phyloP scores from a whole-genome alignment of 2,113 vertebrate genomes.

The Bufo gargarizans region DNA sequence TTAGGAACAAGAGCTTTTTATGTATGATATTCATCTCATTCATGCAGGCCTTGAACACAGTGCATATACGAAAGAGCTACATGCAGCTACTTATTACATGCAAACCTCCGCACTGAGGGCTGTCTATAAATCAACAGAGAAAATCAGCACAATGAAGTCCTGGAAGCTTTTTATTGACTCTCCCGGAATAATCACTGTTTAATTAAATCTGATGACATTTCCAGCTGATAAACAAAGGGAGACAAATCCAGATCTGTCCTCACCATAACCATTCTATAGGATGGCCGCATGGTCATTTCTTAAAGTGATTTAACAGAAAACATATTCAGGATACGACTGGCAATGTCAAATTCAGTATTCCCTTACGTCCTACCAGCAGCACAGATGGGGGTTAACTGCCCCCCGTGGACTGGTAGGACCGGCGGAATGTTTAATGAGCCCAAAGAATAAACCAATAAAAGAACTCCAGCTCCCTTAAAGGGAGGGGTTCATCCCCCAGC shows the following conservation, averaged over 20 bases:
- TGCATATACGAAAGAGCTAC: not conserved
- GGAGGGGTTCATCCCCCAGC: no score
- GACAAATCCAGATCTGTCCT: constrained; percentile 5
- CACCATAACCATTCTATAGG: not conserved
- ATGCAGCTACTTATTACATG: not conserved
- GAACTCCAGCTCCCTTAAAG: no score
- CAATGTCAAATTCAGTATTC: not conserved
- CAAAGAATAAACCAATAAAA: no score
- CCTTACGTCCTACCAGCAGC: no score
- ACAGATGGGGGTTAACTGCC: no score
- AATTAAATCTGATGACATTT: constrained; percentile 44
- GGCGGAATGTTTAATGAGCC: no score
- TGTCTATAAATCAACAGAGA: constrained; percentile 28
- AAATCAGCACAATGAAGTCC: constrained; percentile 3
- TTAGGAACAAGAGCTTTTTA: no score
- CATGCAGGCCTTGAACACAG: no score
- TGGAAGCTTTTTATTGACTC: constrained; percentile 24
- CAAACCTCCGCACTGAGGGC: not conserved
- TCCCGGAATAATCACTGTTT: constrained; percentile 36
- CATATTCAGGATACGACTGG: not conserved
- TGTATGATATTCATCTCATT: no score
- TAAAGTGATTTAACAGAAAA: not conserved
- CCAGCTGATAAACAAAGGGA: constrained; percentile 11
- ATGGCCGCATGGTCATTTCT: not conserved
- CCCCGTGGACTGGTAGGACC: no score